Base-by-base conservation (phyloP, 2,113 vertebrate genomes). In the Ursus arctos region DNA sequence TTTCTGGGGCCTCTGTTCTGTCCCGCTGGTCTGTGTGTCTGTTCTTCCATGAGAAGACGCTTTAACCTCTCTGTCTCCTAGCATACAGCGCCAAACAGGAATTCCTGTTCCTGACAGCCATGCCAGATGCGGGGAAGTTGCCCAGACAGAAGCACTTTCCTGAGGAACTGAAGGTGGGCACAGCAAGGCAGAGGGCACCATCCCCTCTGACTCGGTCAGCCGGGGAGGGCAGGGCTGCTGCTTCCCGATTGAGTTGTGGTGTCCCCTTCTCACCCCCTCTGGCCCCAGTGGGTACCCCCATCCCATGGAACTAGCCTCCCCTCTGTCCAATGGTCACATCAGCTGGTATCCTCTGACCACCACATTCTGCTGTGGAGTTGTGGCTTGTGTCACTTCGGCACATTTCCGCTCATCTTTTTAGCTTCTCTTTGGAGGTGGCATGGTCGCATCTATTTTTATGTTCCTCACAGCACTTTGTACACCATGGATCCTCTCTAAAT, bases 71-170 rank as follows among this genome's bases (percentile, higher is more conserved):
- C 53, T 95, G 9, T 98, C 91, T 97, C 98, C 91, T 95, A 99
- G 99, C 99, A 55, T 99, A 99, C 33, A 98, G 99, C 47, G 97
- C 99, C 97, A 99, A 98, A 95, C 97, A 98, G 72, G 99, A 99
- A 36, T 96, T 98, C 82, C 98, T 99, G 96, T 98, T 98, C 22
- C 97, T 99, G 97, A 98, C 99, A 4, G 98, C 99, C 40, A 63
- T 98, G 96, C 99, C 99, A 6, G 98, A 98, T 79, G 86, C 97
- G 1, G 99, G 99, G 93, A 97, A 97, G 80, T 88, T 95, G 24
- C 97, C 95, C 28, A 99, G 99, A 69, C 98, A 98, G 94, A 95
- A 98, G 33, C 98, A 26, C 71, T 97, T 98, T n/a, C 97, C 98
- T 55, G 98, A 99, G 89, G 98, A 99, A 28, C 95, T 98, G 61